phyloP scores from a whole-genome alignment of 2,888 invertebrate species.

The Bombylius discolor region DNA sequence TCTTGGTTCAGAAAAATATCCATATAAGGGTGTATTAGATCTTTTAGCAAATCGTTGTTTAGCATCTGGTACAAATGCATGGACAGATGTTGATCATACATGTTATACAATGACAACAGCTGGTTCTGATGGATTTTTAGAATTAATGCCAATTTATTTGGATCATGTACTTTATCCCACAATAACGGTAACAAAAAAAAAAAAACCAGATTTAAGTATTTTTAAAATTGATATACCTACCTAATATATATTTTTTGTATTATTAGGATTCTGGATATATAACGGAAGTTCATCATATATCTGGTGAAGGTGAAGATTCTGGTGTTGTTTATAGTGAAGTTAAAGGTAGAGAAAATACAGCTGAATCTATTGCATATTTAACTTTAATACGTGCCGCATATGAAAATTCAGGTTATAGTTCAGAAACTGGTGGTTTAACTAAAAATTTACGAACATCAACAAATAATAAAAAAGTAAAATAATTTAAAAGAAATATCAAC shows the following conservation, averaged over 20 bases:
- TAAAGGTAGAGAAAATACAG: constrained; percentile 75
- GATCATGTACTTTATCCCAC: constrained; percentile 82
- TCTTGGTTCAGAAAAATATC: constrained; percentile 78
- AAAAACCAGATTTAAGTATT: not conserved
- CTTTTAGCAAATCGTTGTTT: constrained; percentile 77
- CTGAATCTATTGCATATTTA: constrained; percentile 54
- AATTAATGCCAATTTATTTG: constrained; percentile 77
- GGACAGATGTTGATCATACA: constrained; percentile 79
- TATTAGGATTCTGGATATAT: constrained; percentile 62
- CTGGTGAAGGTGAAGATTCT: constrained; percentile 75
- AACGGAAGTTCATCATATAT: constrained; percentile 87
- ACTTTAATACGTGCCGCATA: constrained; percentile 58
- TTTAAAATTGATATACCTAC: not conserved
- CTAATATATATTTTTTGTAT: not conserved
- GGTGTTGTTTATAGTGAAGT: constrained; percentile 96
- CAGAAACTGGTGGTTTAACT: constrained; percentile 74
- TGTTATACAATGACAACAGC: constrained; percentile 83
- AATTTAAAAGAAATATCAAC: not conserved
- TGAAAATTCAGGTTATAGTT: constrained; percentile 69
- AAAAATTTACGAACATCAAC: constrained; percentile 72
- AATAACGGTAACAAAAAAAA: constrained; percentile 49
- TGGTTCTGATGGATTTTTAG: constrained; percentile 73
- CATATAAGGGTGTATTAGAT: constrained; percentile 81
- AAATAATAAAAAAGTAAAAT: constrained; percentile 58
- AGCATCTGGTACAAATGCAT: constrained; percentile 85